Evolutionary conservation across 2,113 vertebrate genomes (phyloP), one percentile per base, ranked within the genome.

Genomic region (Vulpes ferrilata): DNA sequence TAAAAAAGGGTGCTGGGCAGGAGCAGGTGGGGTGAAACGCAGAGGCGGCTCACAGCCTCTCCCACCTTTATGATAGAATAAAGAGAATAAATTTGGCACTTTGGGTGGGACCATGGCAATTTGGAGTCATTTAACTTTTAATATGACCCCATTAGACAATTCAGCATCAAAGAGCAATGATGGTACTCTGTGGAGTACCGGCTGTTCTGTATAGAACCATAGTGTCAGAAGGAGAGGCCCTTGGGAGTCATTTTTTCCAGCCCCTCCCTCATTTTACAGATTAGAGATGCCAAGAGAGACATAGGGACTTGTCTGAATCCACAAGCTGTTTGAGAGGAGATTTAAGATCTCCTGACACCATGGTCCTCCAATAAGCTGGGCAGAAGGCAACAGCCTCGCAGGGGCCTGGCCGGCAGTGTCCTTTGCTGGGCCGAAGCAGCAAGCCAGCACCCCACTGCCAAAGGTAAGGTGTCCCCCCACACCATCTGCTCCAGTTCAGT

Each of bases 51-150:
- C 19, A 38, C 7, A 16, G 17, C 38, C 83, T 69, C 71, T 32
- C 86, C 82, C 57, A 65, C 71, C n/a, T 80, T 97, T 82, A 91
- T 55, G 22, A 57, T 32, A 60, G 1, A 67, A 69, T 91, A 92
- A 82, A 84, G 51, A 60, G 25, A 91, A 90, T 65, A 0, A 2
- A 95, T 51, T 62, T 65, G 53, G 69, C 7, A 32, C 13, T 67
- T n/a, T 17, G 64, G 65, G 51, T 93, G 69, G 80, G 80, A 92
- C 60, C 0, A 3, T 6, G 19, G 12, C 12, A 85, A 59, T 90
- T 5, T n/a, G 51, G 62, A 94, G 48, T n/a, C 59, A 91, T 62
- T 85, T 85, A 85, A 60, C 65, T 95, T 71, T 71, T 71, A 84
- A 38, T 57, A 81, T 13, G 64, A 55, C 20, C 20, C 81, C n/a